Evolutionary conservation across 2,888 invertebrate species (phyloP), one percentile per base, ranked within the genome.

Genomic region (Vannuccia rotundouncinata): DNA sequence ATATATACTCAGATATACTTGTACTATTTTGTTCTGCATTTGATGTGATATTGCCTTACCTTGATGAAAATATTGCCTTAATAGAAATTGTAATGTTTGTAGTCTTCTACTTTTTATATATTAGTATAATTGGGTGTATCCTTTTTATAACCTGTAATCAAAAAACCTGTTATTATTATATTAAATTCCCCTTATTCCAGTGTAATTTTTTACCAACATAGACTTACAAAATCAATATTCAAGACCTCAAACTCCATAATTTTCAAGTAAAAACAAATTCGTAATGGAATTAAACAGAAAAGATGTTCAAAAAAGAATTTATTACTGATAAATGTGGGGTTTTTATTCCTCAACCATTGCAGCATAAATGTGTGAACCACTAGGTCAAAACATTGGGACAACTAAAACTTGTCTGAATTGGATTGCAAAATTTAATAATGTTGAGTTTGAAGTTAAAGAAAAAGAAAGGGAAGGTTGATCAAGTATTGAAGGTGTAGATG

Each of bases 181-280:
- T 59, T n/a, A n/a, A n/a, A n/a, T n/a, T n/a, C n/a, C n/a, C n/a
- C n/a, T n/a, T n/a, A n/a, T n/a, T n/a, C n/a, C n/a, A n/a, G n/a
- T n/a, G n/a, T n/a, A n/a, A n/a, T 66, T 66, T 27, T 66, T 13
- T 66, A 66, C 66, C 13, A 27, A 66, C 22, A 66, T 66, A 66
- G 66, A 66, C 66, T 66, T 66, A 66, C 66, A 66, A 66, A 66
- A 66, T 13, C 66, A 66, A 66, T 66, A 66, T 66, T 66, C 66
- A 66, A 66, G 66, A 17, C 2, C 66, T 45, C 45, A 5, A 45
- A 45, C n/a, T 45, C 45, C 25, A 66, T 66, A 66, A 66, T 66
- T 66, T 66, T 66, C 66, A 13, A 66, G 25, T 66, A 66, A 17
- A 66, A 66, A 22, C 22, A 66, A 66, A 66, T 66, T 22, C 66